A percentile compares a stretch with the other conserved stretches of the same genome.
Conservation (phyloP, 2,888 invertebrate genomes). For the Itoplectis maculator region DNA sequence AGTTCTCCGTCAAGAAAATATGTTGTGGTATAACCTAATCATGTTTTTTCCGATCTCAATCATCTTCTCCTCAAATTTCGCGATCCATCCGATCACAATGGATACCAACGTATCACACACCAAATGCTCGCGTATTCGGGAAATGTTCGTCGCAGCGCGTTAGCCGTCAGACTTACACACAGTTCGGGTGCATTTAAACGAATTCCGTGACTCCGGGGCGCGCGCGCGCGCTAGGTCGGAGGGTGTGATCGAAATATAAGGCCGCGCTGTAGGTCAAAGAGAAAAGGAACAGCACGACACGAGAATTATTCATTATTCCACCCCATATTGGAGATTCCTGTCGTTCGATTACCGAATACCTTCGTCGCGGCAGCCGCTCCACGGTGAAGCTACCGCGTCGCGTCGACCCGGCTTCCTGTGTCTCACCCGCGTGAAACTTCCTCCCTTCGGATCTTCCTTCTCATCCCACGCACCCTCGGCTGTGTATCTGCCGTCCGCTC, state of each 20-base stretch:
- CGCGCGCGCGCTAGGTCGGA: background rate
- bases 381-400: slow-evolving; percentile 21
- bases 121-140: background rate
- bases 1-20: too few relatives aligned
- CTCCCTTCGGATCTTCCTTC: slow-evolving; percentile 42
- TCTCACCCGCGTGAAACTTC: slow-evolving; percentile 56
- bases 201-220: slow-evolving; percentile 42
- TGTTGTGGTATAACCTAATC: background rate
- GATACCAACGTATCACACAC: background rate
- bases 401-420: slow-evolving; percentile 45
- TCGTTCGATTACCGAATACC: slow-evolving; percentile 76
- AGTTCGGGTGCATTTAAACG: slow-evolving; percentile 51
- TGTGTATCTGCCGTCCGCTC: slow-evolving; percentile 2
- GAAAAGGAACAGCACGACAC: slow-evolving; percentile 63
- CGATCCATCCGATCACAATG: background rate
- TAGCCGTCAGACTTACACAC: slow-evolving; percentile 18
- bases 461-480: slow-evolving; percentile 28
- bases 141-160: slow-evolving; percentile 37
- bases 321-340: slow-evolving; percentile 76
- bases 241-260: slow-evolving; percentile 57
- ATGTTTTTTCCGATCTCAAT: background rate
- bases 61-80: background rate
- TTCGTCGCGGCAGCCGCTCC: slow-evolving; percentile 52
- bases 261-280: slow-evolving; percentile 57
- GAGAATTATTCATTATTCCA: slow-evolving; percentile 73